Conservation (phyloP, 2,888 invertebrate genomes). For the Iphiclides podalirius region DNA sequence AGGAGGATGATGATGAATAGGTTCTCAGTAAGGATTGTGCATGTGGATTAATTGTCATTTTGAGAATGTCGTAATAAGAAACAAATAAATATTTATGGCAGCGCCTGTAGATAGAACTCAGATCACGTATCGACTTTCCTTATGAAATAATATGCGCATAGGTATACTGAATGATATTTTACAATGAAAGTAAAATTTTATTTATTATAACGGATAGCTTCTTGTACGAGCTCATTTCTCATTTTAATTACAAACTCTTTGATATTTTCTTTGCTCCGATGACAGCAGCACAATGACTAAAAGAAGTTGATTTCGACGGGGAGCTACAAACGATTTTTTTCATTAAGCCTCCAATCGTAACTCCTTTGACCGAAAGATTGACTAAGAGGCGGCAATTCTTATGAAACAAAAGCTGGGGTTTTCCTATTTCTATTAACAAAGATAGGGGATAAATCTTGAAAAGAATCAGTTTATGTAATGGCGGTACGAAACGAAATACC, state of each 20-base stretch:
- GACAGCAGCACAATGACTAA: neutral
- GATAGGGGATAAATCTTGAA: neutral
- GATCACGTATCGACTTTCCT: too few relatives aligned
- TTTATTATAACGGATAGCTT: too few relatives aligned
- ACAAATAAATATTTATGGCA: too few relatives aligned
- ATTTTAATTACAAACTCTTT: neutral
- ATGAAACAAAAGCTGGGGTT: neutral
- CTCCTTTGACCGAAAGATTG: slow-evolving; percentile 11
- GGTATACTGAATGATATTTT: too few relatives aligned
- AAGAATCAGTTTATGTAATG: neutral
- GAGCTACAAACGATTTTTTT: slow-evolving; percentile 5
- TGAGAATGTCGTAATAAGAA: too few relatives aligned
- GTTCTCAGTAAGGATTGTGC: too few relatives aligned
- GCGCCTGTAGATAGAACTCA: too few relatives aligned
- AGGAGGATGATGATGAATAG: too few relatives aligned
- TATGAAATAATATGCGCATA: too few relatives aligned
- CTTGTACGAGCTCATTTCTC: neutral
- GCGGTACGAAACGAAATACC: too few relatives aligned
- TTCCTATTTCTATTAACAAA: slow-evolving; percentile 2
- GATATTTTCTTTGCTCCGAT: neutral
- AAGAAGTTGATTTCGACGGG: neutral
- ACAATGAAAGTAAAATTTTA: too few relatives aligned
- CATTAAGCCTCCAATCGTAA: slow-evolving; percentile 10
- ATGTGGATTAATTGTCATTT: too few relatives aligned
- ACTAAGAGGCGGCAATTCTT: neutral